These are phyloP conservation scores for Cossypha heuglini DNA, from an alignment of 2,797 vertebrate genomes.

Conservation along the genomic window DNA sequence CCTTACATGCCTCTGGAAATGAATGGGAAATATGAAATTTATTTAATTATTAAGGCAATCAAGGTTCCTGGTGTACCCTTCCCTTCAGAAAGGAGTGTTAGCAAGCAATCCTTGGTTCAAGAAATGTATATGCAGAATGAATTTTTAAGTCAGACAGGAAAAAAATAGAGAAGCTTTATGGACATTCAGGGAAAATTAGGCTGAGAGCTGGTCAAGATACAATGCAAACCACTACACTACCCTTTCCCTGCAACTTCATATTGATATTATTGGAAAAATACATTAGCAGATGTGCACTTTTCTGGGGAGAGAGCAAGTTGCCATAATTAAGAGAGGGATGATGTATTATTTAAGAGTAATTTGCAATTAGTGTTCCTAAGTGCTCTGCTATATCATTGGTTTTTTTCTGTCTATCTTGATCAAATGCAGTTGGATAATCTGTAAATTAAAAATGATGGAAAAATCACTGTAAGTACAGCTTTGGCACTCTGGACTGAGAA, in stretches of 20 bases:
- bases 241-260: slow-evolving; percentile 1
- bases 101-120: neutral
- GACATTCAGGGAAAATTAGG: neutral
- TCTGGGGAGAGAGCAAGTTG: neutral
- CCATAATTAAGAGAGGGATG: slow-evolving; percentile 31
- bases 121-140: neutral
- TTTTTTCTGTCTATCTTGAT: slow-evolving; percentile 29
- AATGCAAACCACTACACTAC: neutral
- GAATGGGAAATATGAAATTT: neutral
- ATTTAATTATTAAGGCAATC: neutral
- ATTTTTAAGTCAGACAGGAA: neutral
- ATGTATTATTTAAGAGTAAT: slow-evolving; percentile 57
- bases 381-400: slow-evolving; percentile 11
- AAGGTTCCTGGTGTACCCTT: neutral
- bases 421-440: slow-evolving; percentile 39
- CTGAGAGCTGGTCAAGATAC: neutral
- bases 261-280: slow-evolving; percentile 30
- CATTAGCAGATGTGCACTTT: slow-evolving; percentile 29
- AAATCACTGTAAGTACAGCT: neutral
- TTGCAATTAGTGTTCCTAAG: slow-evolving; percentile 56
- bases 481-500: neutral
- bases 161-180: neutral
- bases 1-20: neutral
- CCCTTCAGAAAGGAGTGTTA: neutral
- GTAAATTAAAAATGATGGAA: slow-evolving; percentile 27